A percentile compares a stretch with the other conserved stretches of the same genome.
Conservation (phyloP, 2,888 invertebrate species). For the Boloria euphrosyne region DNA sequence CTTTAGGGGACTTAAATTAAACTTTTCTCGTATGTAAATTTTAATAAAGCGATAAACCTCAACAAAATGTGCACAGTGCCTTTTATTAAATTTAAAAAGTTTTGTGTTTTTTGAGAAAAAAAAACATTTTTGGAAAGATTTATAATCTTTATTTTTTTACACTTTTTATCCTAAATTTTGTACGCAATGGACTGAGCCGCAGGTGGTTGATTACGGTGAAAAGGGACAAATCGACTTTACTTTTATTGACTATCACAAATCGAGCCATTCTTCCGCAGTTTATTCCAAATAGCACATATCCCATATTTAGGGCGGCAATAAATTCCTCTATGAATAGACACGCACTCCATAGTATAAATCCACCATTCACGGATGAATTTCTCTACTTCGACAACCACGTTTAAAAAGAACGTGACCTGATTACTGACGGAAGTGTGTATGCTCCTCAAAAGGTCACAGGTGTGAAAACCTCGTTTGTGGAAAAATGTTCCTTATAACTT, state of each 20-base stretch:
- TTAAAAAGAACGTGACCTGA: slow-evolving; percentile 80
- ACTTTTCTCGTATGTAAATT: not conserved
- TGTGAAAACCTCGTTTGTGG: slow-evolving; percentile 40
- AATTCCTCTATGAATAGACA: slow-evolving; percentile 46
- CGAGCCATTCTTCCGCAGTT: not conserved
- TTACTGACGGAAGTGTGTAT: slow-evolving; percentile 75
- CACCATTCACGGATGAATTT: slow-evolving; percentile 44
- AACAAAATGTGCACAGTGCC: not conserved
- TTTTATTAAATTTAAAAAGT: not conserved
- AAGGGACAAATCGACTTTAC: not conserved
- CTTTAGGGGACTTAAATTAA: not conserved
- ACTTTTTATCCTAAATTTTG: not conserved
- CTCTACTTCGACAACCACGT: slow-evolving; percentile 58
- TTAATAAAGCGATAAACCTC: not conserved
- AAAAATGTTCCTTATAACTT: slow-evolving; percentile 51
- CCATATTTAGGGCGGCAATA: slow-evolving; percentile 42
- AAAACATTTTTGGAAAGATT: not conserved
- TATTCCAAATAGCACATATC: slow-evolving; percentile 11
- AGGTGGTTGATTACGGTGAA: too few species aligned
- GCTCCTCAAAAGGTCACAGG: slow-evolving; percentile 62
- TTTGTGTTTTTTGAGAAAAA: not conserved
- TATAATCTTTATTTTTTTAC: too few species aligned
- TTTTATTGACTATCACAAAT: not conserved
- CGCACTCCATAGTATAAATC: slow-evolving; percentile 39
- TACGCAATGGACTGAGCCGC: not conserved